A percentile compares a stretch with the other conserved stretches of the same genome.
Conservation (phyloP, 2,888 invertebrate genomes). For the Selenia dentaria region DNA sequence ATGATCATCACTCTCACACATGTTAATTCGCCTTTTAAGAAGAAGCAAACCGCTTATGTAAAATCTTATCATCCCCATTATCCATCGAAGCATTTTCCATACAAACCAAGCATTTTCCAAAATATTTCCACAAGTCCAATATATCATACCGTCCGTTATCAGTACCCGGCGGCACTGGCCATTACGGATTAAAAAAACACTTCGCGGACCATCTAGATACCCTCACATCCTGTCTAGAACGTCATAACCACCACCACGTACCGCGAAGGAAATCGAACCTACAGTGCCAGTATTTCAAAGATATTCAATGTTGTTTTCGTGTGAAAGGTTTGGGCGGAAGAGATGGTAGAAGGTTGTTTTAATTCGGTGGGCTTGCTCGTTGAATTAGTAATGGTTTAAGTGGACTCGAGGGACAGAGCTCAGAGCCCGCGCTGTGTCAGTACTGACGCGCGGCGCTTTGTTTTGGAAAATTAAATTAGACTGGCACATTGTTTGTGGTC, state of each 20-base stretch:
- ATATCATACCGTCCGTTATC: slow-evolving; percentile 71
- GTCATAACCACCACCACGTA: slow-evolving; percentile 14
- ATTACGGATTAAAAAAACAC: slow-evolving; percentile 79
- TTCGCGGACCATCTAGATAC: slow-evolving; percentile 68
- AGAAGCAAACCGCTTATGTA: no score
- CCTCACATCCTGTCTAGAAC: slow-evolving; percentile 19
- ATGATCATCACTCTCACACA: no score
- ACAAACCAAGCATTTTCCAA: slow-evolving; percentile 34
- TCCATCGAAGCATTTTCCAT: slow-evolving; percentile 43
- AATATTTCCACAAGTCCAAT: slow-evolving; percentile 52
- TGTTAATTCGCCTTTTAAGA: no score
- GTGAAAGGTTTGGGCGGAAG: slow-evolving; percentile 10
- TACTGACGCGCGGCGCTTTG: slow-evolving; percentile 36
- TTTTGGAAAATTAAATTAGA: slow-evolving; percentile 50
- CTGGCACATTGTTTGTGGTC: slow-evolving; percentile 26
- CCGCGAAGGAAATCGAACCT: slow-evolving; percentile 19
- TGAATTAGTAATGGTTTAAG: slow-evolving; percentile 76
- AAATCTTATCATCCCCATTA: no score
- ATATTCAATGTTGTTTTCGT: slow-evolving; percentile 28
- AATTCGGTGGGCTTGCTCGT: slow-evolving; percentile 64
- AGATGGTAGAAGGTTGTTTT: slow-evolving; percentile 50
- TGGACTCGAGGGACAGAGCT: slow-evolving; percentile 63
- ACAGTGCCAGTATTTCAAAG: neutral
- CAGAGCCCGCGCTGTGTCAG: slow-evolving; percentile 39
- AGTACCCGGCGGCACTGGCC: slow-evolving; percentile 47